A percentile compares a stretch with the other conserved stretches of the same genome.
Evolutionary conservation across 2,113 vertebrate species (phyloP).

Genomic region (Athene cunicularia): DNA sequence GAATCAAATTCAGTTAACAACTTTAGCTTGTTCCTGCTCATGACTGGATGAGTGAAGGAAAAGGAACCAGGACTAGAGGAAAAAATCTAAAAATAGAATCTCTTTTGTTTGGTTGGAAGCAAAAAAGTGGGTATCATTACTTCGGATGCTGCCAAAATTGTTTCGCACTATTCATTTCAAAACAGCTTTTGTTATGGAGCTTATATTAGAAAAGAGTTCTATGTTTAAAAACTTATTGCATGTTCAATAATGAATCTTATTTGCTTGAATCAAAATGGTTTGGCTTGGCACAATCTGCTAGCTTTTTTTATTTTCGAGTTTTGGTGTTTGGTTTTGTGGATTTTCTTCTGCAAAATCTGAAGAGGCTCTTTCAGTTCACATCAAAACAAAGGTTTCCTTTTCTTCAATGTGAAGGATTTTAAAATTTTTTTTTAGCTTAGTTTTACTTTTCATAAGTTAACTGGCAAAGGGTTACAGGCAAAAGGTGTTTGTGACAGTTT

Average conservation of each 20-base stretch:
- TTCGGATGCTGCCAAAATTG: neutral
- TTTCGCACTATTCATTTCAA: neutral
- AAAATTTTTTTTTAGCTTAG: neutral
- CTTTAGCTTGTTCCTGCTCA: neutral
- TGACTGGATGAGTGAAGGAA: neutral
- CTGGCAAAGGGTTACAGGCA: neutral
- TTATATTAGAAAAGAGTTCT: neutral
- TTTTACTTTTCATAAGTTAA: neutral
- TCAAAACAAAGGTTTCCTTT: neutral
- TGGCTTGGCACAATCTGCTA: neutral
- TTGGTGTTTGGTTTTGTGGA: neutral
- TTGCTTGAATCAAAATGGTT: neutral
- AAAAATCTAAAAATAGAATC: neutral
- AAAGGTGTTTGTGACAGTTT: neutral
- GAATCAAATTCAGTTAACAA: neutral
- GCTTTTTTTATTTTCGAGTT: neutral
- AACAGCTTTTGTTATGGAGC: neutral
- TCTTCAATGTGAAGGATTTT: neutral
- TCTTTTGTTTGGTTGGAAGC: neutral
- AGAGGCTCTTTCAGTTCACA: neutral
- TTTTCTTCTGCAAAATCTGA: neutral
- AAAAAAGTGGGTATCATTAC: neutral
- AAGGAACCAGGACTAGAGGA: neutral
- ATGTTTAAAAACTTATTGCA: neutral
- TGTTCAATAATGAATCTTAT: neutral